These are phyloP conservation scores for Accipiter cooperii DNA, from an alignment of 2,113 vertebrate species.

Conservation along the genomic window DNA sequence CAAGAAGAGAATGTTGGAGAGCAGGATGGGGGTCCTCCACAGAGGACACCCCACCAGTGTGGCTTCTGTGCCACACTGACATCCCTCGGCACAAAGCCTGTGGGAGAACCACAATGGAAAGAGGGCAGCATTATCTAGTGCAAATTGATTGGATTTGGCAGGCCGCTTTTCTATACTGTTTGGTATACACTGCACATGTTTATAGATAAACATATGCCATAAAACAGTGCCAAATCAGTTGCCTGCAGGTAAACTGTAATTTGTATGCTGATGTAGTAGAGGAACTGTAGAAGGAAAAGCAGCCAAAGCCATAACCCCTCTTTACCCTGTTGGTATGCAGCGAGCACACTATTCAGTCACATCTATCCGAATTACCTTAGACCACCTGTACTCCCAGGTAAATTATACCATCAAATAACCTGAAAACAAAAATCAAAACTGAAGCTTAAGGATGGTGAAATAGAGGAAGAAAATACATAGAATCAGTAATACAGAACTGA, in stretches of 20 bases:
- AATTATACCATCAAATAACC: neutral
- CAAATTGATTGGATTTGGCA: neutral
- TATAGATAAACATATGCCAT: neutral
- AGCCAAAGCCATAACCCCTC: neutral
- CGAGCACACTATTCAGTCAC: neutral
- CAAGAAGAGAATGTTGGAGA: neutral
- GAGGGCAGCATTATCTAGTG: neutral
- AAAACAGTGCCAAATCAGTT: neutral
- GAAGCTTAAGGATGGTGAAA: neutral
- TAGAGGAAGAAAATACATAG: neutral
- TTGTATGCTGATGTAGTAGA: neutral
- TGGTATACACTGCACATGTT: neutral
- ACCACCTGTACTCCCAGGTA: neutral
- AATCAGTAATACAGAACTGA: neutral
- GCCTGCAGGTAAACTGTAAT: neutral
- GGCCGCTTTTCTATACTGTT: neutral
- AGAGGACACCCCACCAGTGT: fast-evolving
- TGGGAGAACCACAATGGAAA: neutral
- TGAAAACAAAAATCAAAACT: neutral
- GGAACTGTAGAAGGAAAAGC: neutral
- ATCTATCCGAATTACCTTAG: neutral
- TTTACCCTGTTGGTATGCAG: neutral
- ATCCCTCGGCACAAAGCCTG: fast-evolving
- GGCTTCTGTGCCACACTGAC: neutral
- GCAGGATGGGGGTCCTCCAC: neutral